Evolutionary conservation across 2,113 vertebrate species (phyloP).

Genomic region (Myotis yumanensis): DNA sequence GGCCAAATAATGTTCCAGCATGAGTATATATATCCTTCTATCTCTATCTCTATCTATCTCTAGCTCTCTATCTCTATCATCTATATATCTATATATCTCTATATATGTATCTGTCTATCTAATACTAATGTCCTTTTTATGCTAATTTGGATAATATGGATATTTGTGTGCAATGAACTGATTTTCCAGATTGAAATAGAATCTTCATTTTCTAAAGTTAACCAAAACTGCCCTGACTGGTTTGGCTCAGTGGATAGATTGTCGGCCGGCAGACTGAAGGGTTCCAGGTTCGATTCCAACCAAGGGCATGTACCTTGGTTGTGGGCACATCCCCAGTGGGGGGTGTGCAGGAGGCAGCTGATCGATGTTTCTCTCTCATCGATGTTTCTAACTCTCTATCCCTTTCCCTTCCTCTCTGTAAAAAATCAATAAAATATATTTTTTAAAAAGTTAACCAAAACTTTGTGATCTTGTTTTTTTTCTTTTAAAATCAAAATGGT

Average conservation of each 20-base stretch:
- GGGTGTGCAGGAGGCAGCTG: no score
- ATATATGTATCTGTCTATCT: background rate
- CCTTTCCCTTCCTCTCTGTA: no score
- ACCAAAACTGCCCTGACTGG: background rate
- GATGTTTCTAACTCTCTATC: no score
- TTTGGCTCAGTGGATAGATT: no score
- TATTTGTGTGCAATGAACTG: background rate
- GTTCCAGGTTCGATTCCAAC: no score
- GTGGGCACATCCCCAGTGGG: no score
- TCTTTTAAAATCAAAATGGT: background rate
- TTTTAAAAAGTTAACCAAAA: background rate
- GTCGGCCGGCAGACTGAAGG: no score
- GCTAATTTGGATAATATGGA: background rate
- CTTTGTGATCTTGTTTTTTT: background rate
- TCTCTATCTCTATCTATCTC: no score
- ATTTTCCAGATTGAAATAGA: background rate
- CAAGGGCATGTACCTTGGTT: no score
- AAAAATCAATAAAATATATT: no score
- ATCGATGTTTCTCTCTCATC: no score
- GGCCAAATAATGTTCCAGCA: background rate
- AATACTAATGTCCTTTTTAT: background rate
- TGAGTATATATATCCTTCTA: background rate
- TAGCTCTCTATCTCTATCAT: background rate
- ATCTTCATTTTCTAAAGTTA: background rate
- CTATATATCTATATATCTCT: background rate